phyloP scores from a whole-genome alignment of 2,797 vertebrate species.

The Dicrostonyx torquatus region DNA sequence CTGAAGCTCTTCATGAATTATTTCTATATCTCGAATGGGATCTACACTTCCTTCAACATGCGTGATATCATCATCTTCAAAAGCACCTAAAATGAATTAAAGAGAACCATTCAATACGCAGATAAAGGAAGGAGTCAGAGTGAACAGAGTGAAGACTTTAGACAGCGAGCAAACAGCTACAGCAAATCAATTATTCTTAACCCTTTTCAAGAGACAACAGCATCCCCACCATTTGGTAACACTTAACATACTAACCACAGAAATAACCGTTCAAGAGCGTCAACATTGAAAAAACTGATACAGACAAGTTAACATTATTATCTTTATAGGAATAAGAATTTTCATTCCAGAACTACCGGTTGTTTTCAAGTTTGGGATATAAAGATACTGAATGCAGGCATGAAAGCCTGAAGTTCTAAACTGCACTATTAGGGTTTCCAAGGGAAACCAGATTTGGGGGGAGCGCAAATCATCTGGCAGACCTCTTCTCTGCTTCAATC shows the following conservation, averaged over 20 bases:
- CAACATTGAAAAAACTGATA: constrained; percentile 65
- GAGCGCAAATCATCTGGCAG: constrained; percentile 90
- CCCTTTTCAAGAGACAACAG: constrained; percentile 28
- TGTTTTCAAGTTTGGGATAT: constrained; percentile 74
- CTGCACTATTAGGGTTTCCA: constrained; percentile 86
- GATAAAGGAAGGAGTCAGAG: not conserved
- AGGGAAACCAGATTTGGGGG: constrained; percentile 86
- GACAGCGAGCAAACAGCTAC: constrained; percentile 9
- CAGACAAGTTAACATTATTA: constrained; percentile 54
- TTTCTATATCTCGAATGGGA: constrained; percentile 93
- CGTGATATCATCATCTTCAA: constrained; percentile 98
- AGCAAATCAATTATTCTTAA: constrained; percentile 54
- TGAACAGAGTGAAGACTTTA: constrained; percentile 45
- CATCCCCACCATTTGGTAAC: constrained; percentile 35
- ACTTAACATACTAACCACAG: constrained; percentile 55
- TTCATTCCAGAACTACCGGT: constrained; percentile 68
- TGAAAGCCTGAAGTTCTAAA: constrained; percentile 87
- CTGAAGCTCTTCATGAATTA: constrained; percentile 94
- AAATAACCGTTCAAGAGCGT: constrained; percentile 50
- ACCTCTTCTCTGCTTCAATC: constrained; percentile 93
- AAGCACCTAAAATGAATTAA: constrained; percentile 91
- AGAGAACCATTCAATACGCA: constrained; percentile 73
- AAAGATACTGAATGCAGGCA: constrained; percentile 82
- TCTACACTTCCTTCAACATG: constrained; percentile 98
- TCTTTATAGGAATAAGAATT: constrained; percentile 73